Evolutionary conservation across 1,140 invertebrate genomes (phyloP).

Genomic region (Procambarus virginalis): DNA sequence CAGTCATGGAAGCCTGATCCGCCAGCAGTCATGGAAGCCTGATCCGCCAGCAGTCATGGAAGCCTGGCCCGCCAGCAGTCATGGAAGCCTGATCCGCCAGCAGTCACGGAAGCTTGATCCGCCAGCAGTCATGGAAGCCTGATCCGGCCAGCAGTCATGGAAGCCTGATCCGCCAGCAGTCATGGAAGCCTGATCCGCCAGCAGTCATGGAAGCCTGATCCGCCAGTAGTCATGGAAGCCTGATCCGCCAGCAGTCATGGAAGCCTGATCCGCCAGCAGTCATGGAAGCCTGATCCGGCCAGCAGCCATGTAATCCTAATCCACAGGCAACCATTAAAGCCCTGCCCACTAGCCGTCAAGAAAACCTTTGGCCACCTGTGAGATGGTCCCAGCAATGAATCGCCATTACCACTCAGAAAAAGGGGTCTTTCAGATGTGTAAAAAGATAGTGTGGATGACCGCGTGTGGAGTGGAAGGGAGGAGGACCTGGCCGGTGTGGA

Average conservation of each 20-base stretch:
- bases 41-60: background rate
- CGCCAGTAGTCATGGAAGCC: background rate
- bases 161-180: background rate
- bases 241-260: too few relatives aligned
- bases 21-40: background rate
- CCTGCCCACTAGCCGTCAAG: background rate
- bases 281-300: background rate
- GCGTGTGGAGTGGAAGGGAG: background rate
- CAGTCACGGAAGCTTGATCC: too few relatives aligned
- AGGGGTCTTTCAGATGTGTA: background rate
- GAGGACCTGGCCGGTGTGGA: too few relatives aligned
- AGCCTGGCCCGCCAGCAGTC: background rate
- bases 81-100: too few relatives aligned
- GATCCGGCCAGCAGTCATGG: background rate
- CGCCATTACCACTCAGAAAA: background rate
- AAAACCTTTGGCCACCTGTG: background rate
- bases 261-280: background rate
- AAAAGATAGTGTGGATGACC: background rate
- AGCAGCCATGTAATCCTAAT: background rate
- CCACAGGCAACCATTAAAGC: background rate
- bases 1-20: too few relatives aligned
- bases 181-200: too few relatives aligned
- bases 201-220: too few relatives aligned
- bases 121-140: background rate
- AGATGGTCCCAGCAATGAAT: background rate